Base-by-base conservation (phyloP, 2,888 invertebrate genomes). In the Pristionchus entomophagus region DNA sequence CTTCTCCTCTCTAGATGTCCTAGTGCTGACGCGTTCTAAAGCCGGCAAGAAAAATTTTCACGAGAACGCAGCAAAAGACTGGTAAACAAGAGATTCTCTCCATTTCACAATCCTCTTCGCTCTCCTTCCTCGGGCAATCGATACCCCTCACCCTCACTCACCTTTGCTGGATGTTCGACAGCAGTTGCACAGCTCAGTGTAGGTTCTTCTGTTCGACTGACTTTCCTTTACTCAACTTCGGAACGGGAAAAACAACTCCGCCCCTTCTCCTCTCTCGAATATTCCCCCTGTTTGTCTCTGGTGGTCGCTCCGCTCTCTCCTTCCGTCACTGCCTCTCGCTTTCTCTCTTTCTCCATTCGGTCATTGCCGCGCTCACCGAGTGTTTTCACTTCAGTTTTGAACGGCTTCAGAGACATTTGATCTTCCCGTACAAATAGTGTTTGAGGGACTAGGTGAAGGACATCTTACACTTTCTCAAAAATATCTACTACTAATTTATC, bases 271-370 rank as follows among this genome's bases (percentile, higher is more conserved):
- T 19, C 32, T 65, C 65, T 35, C 65, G 65, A 59, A 26, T 19
- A 59, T 59, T 65, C 35, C 32, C 32, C 62, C 29, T 65, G 65
- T 65, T 65, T 65, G 32, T 65, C 65, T 65, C 65, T 17, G 19
- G 22, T 35, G 12, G 59, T 65, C 65, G 32, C 32, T 26, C 65
- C 19, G 32, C 32, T 65, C 65, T 65, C 65, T 35, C 32, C 65
- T 65, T 29, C 59, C 29, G 12, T 17, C 65, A 17, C 19, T 35
- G 22, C 65, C 12, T 14, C 65, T 35, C 35, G 6, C 35, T 65
- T 29, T 12, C 35, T 65, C 19, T 29, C 35, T 29, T 65, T 14
- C 62, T 32, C 62, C 62, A 17, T 32, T 45, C 45, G 6, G 8
- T 45, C 45, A 10, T 10, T 45, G 45, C 14, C 14, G 14, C 45